Evolutionary conservation across 1,140 invertebrate species (phyloP).

Genomic region (Aphelenchoides fujianensis): DNA sequence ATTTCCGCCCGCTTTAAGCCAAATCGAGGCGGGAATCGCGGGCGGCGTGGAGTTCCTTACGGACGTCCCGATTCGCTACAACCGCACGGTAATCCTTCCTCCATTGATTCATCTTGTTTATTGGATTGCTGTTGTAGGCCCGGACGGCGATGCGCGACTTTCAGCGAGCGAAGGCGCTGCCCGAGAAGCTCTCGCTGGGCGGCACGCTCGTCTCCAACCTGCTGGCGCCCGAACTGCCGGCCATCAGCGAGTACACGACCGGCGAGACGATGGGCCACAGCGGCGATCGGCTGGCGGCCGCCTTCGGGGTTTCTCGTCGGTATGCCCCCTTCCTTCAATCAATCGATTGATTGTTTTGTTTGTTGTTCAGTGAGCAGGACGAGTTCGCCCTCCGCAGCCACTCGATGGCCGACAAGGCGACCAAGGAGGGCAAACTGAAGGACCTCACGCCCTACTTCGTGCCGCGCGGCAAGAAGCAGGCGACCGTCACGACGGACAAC

Average conservation of each 20-base stretch:
- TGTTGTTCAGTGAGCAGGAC: constrained; percentile 68
- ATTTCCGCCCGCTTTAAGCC: constrained; percentile 92
- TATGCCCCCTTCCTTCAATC: constrained; percentile 65
- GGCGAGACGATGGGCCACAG: constrained; percentile 97
- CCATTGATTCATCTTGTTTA: constrained; percentile 5
- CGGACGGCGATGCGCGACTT: constrained; percentile 75
- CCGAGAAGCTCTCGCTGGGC: constrained; percentile 74
- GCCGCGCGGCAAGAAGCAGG: constrained; percentile 66
- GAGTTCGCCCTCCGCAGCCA: constrained; percentile 90
- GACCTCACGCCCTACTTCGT: constrained; percentile 83
- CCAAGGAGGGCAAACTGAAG: constrained; percentile 79
- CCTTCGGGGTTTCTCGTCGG: constrained; percentile 75
- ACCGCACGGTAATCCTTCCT: constrained; percentile 67
- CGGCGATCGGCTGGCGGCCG: constrained; percentile 86
- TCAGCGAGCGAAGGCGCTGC: constrained; percentile 85
- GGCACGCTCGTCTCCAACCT: constrained; percentile 60
- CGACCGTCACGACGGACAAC: constrained; percentile 82
- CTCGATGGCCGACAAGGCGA: constrained; percentile 79
- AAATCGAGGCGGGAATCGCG: constrained; percentile 65
- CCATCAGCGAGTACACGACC: constrained; percentile 93
- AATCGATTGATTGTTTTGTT: constrained; percentile 37
- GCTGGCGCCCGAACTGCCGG: constrained; percentile 74
- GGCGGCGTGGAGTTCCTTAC: constrained; percentile 98
- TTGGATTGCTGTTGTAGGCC: constrained; percentile 31
- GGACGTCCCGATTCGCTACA: constrained; percentile 92